Evolutionary conservation across 2,888 invertebrate genomes (phyloP).

Genomic region (Drosophila paucipuncta): DNA sequence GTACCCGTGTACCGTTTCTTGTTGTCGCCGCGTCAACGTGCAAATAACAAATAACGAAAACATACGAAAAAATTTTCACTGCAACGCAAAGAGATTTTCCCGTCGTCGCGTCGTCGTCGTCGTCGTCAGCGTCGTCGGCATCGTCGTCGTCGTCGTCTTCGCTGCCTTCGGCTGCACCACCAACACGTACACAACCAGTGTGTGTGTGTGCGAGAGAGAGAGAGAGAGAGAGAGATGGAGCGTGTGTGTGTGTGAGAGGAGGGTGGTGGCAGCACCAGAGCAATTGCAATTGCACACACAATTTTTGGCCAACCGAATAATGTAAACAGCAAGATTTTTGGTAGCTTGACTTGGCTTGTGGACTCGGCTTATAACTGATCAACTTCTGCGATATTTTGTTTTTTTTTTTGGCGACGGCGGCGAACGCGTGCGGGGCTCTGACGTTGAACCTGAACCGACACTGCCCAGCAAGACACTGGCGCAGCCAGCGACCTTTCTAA

Average conservation of each 20-base stretch:
- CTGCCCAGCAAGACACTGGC: conserved; percentile 83
- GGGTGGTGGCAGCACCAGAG: conserved; percentile 21
- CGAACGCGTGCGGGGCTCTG: conserved; percentile 79
- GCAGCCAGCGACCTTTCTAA: conserved; percentile 79
- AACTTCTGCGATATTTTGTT: conserved; percentile 26
- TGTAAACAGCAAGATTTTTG: conserved; percentile 21
- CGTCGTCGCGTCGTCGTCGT: conserved; percentile 70
- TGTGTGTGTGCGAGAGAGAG: conserved; percentile 21
- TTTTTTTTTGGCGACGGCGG: conserved; percentile 30
- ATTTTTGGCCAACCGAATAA: conserved; percentile 57
- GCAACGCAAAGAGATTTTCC: conserved; percentile 78
- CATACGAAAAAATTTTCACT: conserved; percentile 80
- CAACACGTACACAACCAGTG: conserved; percentile 47
- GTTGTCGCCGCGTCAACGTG: conserved; percentile 84
- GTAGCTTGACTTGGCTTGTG: conserved; percentile 11
- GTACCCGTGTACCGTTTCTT: conserved; percentile 67
- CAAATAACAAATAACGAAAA: conserved; percentile 84
- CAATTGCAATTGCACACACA: conserved; percentile 69
- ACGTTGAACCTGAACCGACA: conserved; percentile 84
- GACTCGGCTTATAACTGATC: conserved; percentile 30
- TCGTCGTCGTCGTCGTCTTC: conserved; percentile 23
- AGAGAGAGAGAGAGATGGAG: conserved; percentile 8
- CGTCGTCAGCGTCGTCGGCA: conserved; percentile 35
- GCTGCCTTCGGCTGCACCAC: conserved; percentile 71
- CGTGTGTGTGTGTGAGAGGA: conserved; percentile 21